Evolutionary conservation across 2,797 vertebrate genomes (phyloP), one percentile per base, ranked within the genome.

Genomic region (Kryptolebias ocellatus): DNA sequence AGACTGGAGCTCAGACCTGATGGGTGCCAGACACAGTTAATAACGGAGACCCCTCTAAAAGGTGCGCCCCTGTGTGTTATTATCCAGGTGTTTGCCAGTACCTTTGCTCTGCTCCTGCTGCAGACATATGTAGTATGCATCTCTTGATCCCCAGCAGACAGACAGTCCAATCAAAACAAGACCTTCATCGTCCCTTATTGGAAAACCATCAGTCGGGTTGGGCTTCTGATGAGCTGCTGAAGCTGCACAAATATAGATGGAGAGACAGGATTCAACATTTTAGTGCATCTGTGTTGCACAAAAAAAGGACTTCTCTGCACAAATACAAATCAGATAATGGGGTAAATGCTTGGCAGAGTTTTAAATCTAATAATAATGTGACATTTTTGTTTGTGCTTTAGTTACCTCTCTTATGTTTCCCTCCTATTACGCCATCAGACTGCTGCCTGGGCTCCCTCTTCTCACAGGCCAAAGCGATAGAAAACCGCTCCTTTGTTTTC

Each of bases 61-160:
- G 4, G 7, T 5, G 5, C 11, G 10, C 51, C 34, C 3, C 47
- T 50, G 9, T 9, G 12, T 7, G 1, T 60, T 16, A 24, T 17
- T 1, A 2, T 31, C 34, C 4, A 1, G 47, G 17, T 4, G 17
- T 31, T 15, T 52, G 18, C 58, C 0, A 0, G 3, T 92, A 97
- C 98, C 96, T 80, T 87, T 86, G 86, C 93, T 90, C 81, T 95
- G 94, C 61, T 94, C 85, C 63, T 94, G 83, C 88, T 98, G 95
- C 81, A 99, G 74, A 64, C 96, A 99, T 70, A 98, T 37, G 67
- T 96, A 99, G 86, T 96, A 99, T 15, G 96, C 96, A 87, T 99
- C 98, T 88, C 93, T 98, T 72, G 93, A 95, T 86, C 95, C 98
- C 98, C 97, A 99, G 83, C 97, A 98, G 16, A 99, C 91, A 34